Evolutionary conservation across 1,140 invertebrate species (phyloP).

Genomic region (Hyposmocoma kahamanoa): DNA sequence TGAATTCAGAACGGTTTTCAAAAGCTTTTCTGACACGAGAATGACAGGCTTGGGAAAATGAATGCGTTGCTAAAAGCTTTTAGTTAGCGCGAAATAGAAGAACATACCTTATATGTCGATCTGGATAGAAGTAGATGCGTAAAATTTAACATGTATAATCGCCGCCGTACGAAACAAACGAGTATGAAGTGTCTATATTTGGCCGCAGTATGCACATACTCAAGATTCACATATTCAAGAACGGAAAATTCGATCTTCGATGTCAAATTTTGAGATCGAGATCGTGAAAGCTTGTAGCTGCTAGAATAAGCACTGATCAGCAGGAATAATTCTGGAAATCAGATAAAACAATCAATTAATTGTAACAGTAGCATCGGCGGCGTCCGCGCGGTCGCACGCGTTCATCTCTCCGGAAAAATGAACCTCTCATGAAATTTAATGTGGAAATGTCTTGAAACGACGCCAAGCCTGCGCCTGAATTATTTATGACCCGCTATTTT

Average conservation of each 20-base stretch:
- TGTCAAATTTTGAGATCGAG: background rate
- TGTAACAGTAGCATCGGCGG: constrained; percentile 20
- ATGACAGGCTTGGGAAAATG: background rate
- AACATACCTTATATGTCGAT: too few relatives aligned
- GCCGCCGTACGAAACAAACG: too few relatives aligned
- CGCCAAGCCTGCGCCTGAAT: constrained; percentile 66
- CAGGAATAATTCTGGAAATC: constrained; percentile 22
- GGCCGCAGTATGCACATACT: too few relatives aligned
- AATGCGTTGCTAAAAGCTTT: too few relatives aligned
- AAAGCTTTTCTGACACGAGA: background rate
- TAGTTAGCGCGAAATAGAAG: too few relatives aligned
- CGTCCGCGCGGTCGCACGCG: constrained; percentile 30
- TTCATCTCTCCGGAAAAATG: constrained; percentile 57
- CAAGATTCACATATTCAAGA: too few relatives aligned
- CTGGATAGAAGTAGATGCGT: too few relatives aligned
- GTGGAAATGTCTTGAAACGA: constrained; percentile 70
- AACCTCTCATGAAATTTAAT: constrained; percentile 71
- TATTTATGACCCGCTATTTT: constrained; percentile 70
- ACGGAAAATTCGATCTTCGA: too few relatives aligned
- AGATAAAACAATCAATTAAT: constrained; percentile 41
- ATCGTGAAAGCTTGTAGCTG: constrained; percentile 1
- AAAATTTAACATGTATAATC: too few relatives aligned
- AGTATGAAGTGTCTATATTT: too few relatives aligned
- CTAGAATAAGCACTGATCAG: constrained; percentile 6
- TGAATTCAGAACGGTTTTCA: background rate